Evolutionary conservation across 2,797 vertebrate species (phyloP), one percentile per base, ranked within the genome.

Genomic region (Buphagus erythrorhynchus): DNA sequence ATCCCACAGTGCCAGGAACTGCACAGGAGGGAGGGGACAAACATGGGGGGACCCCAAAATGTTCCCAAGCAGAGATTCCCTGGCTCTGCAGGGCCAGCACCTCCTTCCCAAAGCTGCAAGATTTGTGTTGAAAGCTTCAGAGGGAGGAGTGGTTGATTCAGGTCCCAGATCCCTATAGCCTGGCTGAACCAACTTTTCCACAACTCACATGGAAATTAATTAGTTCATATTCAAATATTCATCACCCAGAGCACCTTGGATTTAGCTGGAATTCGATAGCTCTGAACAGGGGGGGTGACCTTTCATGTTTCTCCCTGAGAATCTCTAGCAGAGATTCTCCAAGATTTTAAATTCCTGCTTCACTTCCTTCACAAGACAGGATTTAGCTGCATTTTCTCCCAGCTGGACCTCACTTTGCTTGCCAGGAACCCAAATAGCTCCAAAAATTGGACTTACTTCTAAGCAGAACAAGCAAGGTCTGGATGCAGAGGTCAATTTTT

Each of bases 41-140:
- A 45, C 21, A 11, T 2, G 26, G 7, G 6, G 13, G 46, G 12
- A 20, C 4, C 4, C 17, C 7, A 5, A 15, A 14, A 1, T 13
- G n/a, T 11, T 11, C 63, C 52, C 8, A 0, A 31, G 36, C 28
- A 67, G 46, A 24, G 15, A 38, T 25, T 17, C 13, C 4, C n/a
- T 0, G 1, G 5, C 7, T 61, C 29, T 28, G 40, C 7, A 13
- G n/a, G 29, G 26, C 28, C 51, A 42, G 13, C 18, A 28, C 10
- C 33, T 48, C 59, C 17, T 57, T 4, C 73, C 36, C 35, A 55
- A 55, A 11, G 11, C 33, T 26, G 13, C 20, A 16, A 20, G 25
- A 24, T 10, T 33, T 5, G 22, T 9, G 6, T 16, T 20, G 35
- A 2, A 36, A 29, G 17, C 51, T 54, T 19, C 33, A 40, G n/a